phyloP scores from a whole-genome alignment of 2,797 vertebrate genomes.

The Bradypodion ventrale region DNA sequence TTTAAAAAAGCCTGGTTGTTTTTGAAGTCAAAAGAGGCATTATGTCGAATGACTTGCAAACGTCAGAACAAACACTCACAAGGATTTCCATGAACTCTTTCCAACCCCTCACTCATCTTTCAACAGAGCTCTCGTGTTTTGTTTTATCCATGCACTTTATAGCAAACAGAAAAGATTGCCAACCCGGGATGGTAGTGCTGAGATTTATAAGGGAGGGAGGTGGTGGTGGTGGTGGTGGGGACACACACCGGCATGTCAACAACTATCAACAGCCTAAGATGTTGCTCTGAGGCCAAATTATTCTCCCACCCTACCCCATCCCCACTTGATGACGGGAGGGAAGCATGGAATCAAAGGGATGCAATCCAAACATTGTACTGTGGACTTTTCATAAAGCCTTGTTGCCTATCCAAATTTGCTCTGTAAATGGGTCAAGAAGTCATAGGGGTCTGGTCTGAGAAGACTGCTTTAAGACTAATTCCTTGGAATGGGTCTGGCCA shows the following conservation, averaged over 20 bases:
- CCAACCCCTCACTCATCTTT: constrained; percentile 41
- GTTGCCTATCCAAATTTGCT: neutral
- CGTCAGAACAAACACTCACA: constrained; percentile 43
- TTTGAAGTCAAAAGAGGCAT: constrained; percentile 49
- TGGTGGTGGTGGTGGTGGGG: neutral
- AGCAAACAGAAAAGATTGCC: constrained; percentile 51
- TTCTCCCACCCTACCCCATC: neutral
- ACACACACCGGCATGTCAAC: constrained; percentile 11
- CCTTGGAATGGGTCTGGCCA: too few species aligned
- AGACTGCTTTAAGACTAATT: too few species aligned
- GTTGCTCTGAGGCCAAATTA: neutral
- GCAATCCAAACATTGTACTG: neutral
- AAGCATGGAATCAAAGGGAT: neutral
- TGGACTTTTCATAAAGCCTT: neutral
- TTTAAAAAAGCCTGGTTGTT: constrained; percentile 57
- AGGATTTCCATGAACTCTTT: constrained; percentile 40
- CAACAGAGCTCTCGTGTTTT: constrained; percentile 34
- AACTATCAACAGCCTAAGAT: constrained; percentile 42
- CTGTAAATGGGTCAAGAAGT: neutral
- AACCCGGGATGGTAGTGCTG: constrained; percentile 46
- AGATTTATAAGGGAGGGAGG: constrained; percentile 38
- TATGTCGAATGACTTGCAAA: constrained; percentile 42
- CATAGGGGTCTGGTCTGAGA: too few species aligned
- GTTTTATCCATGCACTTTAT: constrained; percentile 42
- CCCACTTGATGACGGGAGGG: neutral